Percentiles rank a stretch among this genome's conserved stretches.
These are phyloP conservation scores for Pterocles orientalis DNA, from an alignment of 2,113 vertebrate genomes.

Conservation along the genomic window DNA sequence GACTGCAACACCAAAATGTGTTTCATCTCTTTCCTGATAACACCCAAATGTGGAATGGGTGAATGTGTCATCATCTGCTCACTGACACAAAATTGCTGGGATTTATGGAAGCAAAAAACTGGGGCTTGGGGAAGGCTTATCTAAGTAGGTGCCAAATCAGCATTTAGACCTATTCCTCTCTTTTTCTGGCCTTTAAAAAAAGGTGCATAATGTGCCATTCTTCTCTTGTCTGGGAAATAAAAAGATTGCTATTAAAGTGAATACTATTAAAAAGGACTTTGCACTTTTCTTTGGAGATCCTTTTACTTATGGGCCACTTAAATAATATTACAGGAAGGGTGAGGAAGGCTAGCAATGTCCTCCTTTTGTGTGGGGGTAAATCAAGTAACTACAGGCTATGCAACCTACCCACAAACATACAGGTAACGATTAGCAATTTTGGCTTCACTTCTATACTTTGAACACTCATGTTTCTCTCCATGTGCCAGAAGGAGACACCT, in stretches of 20 bases:
- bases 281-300: background rate
- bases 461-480: background rate
- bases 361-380: background rate
- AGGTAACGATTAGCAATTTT: background rate
- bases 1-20: constrained; percentile 84
- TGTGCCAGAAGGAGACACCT: background rate
- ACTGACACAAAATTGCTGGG: background rate
- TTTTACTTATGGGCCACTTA: background rate
- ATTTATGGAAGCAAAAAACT: constrained; percentile 37
- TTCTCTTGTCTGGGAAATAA: background rate
- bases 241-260: background rate
- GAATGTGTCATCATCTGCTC: constrained; percentile 38
- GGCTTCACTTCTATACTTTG: background rate
- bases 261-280: background rate
- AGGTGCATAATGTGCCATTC: background rate
- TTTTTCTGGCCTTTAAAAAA: background rate
- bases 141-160: background rate
- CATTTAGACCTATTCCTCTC: background rate
- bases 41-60: constrained; percentile 17
- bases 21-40: constrained; percentile 76
- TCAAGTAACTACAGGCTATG: background rate
- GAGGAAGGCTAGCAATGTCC: background rate
- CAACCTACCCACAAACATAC: background rate
- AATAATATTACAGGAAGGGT: background rate
- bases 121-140: background rate